Percentiles rank a stretch among this genome's conserved stretches.
These are phyloP conservation scores for Dynastes maya DNA, from an alignment of 2,888 invertebrate species.

Conservation along the genomic window DNA sequence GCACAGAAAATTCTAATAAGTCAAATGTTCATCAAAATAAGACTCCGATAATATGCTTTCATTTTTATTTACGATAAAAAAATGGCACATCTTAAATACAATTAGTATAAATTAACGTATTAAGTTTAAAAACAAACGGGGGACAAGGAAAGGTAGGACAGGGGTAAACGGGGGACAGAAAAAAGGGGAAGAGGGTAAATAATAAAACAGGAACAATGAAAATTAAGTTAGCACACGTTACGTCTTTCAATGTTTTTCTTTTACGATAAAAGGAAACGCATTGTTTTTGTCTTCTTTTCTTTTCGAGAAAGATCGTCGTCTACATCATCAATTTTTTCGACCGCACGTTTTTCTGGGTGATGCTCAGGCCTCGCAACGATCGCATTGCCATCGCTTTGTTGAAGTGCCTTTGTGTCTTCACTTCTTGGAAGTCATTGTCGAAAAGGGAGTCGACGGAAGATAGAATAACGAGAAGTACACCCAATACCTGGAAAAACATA, in stretches of 20 bases:
- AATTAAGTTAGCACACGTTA: slow-evolving; percentile 43
- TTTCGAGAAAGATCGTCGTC: slow-evolving; percentile 53
- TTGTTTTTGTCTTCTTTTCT: not conserved
- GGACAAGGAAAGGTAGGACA: not conserved
- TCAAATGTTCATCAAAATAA: not conserved
- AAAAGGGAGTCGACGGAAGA: slow-evolving; percentile 78
- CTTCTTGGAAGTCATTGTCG: slow-evolving; percentile 69
- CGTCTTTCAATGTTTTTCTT: slow-evolving; percentile 6
- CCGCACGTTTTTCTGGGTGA: slow-evolving; percentile 62
- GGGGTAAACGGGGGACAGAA: not conserved
- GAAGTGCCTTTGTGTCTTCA: slow-evolving; percentile 86
- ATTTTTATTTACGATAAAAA: slow-evolving; percentile 44
- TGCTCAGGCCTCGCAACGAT: slow-evolving; percentile 76
- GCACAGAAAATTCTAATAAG: not conserved
- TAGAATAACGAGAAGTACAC: slow-evolving; percentile 87
- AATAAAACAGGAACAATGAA: slow-evolving; percentile 39
- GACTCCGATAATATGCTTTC: slow-evolving; percentile 16
- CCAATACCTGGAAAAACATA: slow-evolving; percentile 78
- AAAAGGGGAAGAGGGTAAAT: not conserved
- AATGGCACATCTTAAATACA: slow-evolving; percentile 48
- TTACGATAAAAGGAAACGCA: slow-evolving; percentile 52
- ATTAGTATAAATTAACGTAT: slow-evolving; percentile 50
- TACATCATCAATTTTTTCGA: slow-evolving; percentile 62
- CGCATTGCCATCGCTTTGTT: slow-evolving; percentile 93
- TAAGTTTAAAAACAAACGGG: slow-evolving; percentile 24